Evolutionary conservation across 1,140 invertebrate species (phyloP), one percentile per base, ranked within the genome.

Genomic region (Anoplolepis gracilipes): DNA sequence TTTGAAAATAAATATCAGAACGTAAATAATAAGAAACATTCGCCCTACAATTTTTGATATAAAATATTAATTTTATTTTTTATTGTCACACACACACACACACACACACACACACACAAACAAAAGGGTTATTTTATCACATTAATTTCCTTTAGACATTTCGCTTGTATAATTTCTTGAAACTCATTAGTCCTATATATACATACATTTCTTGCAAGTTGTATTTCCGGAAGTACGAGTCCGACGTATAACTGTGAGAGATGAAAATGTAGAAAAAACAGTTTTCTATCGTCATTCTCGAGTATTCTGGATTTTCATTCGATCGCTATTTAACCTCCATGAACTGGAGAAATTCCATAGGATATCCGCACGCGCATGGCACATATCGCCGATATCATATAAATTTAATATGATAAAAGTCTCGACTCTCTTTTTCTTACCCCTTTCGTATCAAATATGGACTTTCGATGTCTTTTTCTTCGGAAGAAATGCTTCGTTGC

Each of bases 321-420:
- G 67, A 7, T 72, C 22, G 25, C 28, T 25, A 25, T 72, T 72
- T 59, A 39, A 82, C 36, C 36, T 49, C 49, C 3, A 46, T n/a
- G n/a, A n/a, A n/a, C 19, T 25, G 36, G 11, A 13, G 28, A 19
- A 10, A 16, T 82, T 67, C 36, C 55, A 13, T 4, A 25, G 53
- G 36, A 82, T 33, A 39, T 30, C 70, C 10, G 25, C 16, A 8
- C 46, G 62, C 16, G 22, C 55, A n/a, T n/a, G n/a, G 8, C 25
- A 30, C 42, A 49, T 72, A 11, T 10, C 2, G n/a, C 25, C 25
- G 25, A 10, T 30, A n/a, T 2, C 39, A 25, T 53, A 72, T 73
- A 70, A 73, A 72, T 72, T 81, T 81, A 82, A 82, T 73, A 82
- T 13, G 28, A 7, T 82, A 73, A 81, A 70, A 82, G 78, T 73